A percentile compares a stretch with the other conserved stretches of the same genome.
Evolutionary conservation across 2,113 vertebrate species (phyloP).

Genomic region (Cynoglossus semilaevis): DNA sequence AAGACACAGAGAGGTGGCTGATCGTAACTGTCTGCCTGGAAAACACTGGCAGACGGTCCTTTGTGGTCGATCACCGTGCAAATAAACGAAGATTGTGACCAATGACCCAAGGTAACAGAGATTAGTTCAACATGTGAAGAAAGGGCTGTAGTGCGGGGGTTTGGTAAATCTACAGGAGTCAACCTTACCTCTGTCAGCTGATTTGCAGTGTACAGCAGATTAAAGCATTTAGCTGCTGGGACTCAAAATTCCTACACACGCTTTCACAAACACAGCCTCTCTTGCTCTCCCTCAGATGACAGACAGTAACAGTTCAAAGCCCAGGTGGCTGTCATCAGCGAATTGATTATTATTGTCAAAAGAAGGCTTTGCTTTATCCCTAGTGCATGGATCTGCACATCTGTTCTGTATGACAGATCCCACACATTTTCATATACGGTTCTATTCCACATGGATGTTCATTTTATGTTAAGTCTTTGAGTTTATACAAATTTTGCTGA

Average conservation of each 20-base stretch:
- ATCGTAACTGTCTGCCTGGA: conserved; percentile 15
- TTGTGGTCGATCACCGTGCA: conserved; percentile 8
- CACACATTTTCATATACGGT: not conserved
- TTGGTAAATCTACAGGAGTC: conserved; percentile 16
- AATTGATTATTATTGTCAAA: conserved; percentile 1
- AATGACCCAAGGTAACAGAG: conserved; percentile 33
- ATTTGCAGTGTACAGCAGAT: conserved; percentile 49
- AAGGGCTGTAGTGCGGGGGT: conserved; percentile 13
- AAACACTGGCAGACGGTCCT: conserved; percentile 17
- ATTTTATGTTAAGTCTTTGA: not conserved
- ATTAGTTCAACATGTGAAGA: conserved; percentile 20
- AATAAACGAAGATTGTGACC: conserved; percentile 22
- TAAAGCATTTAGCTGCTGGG: conserved; percentile 38
- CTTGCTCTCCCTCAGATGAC: not conserved
- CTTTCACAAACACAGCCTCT: conserved; percentile 15
- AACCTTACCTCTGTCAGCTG: conserved; percentile 53
- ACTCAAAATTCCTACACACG: conserved; percentile 48
- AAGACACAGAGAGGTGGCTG: conserved; percentile 17
- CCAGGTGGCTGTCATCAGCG: not conserved
- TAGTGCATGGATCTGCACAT: not conserved
- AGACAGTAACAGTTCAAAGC: not conserved
- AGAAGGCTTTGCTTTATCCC: not conserved
- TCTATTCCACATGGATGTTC: not conserved
- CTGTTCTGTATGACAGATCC: not conserved
- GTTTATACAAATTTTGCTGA: no score